Percentiles rank a stretch among this genome's conserved stretches.
Evolutionary conservation across 2,113 vertebrate species (phyloP).

Genomic region (Paraplagusia blochii): DNA sequence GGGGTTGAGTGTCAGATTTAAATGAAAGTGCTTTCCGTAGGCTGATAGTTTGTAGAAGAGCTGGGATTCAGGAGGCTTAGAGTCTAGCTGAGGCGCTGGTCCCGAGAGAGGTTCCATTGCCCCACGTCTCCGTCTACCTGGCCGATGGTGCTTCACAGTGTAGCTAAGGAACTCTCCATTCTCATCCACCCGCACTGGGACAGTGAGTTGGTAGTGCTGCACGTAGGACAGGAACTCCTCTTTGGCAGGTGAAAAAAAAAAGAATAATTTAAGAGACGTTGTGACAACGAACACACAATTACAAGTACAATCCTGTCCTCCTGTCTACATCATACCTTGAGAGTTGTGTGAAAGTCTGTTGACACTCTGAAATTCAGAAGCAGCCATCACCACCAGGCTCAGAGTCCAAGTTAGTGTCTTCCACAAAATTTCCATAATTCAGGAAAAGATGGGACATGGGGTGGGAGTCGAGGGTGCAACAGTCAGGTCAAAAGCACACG

Average conservation of each 20-base stretch:
- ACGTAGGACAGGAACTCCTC: constrained; percentile 98
- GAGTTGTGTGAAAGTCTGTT: constrained; percentile 89
- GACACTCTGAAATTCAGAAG: constrained; percentile 87
- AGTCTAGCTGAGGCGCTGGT: constrained; percentile 63
- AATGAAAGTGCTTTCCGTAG: constrained; percentile 98
- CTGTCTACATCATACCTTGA: constrained; percentile 81
- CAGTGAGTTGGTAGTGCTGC: constrained; percentile 96
- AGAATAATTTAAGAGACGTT: not conserved
- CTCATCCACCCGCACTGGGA: constrained; percentile 92
- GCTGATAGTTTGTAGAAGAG: constrained; percentile 98
- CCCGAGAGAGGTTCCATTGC: constrained; percentile 59
- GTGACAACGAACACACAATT: constrained; percentile 1
- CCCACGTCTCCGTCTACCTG: constrained; percentile 85
- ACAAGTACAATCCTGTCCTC: not conserved
- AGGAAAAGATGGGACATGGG: constrained; percentile 78
- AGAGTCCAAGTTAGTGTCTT: constrained; percentile 98
- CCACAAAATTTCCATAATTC: constrained; percentile 99
- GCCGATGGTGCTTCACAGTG: constrained; percentile 94
- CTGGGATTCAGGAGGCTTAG: constrained; percentile 80
- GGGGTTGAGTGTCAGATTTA: constrained; percentile 96
- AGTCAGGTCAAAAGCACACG: constrained; percentile 78
- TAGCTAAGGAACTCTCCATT: constrained; percentile 96
- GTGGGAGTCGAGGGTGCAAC: constrained; percentile 79
- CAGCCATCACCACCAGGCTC: constrained; percentile 91
- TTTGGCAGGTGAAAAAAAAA: constrained; percentile 74